These are phyloP conservation scores for Drosophila setosimentum DNA, from an alignment of 2,888 invertebrate species.

Conservation along the genomic window DNA sequence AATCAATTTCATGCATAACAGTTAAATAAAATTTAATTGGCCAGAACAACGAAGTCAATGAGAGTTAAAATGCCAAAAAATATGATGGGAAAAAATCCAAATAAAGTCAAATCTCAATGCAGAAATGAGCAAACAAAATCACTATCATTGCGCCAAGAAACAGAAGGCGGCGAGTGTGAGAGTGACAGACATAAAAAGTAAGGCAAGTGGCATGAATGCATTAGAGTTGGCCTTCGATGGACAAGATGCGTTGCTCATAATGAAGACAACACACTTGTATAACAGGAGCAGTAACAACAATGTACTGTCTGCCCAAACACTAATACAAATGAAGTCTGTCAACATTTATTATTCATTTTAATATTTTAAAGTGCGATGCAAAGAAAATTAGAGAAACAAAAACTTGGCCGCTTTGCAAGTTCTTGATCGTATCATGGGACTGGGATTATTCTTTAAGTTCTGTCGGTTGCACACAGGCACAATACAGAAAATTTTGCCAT, in stretches of 20 bases:
- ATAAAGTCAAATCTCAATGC: slow-evolving; percentile 24
- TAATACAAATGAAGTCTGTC: slow-evolving; percentile 54
- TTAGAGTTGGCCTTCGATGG: slow-evolving; percentile 14
- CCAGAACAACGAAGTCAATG: slow-evolving; percentile 57
- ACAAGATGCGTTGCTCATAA: slow-evolving; percentile 40
- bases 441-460: slow-evolving; percentile 13
- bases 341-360: slow-evolving; percentile 77
- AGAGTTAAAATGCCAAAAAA: slow-evolving; percentile 31
- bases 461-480: background rate
- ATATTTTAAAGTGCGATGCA: slow-evolving; percentile 65
- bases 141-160: slow-evolving; percentile 2
- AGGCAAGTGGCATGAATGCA: slow-evolving; percentile 21
- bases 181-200: background rate
- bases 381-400: slow-evolving; percentile 9
- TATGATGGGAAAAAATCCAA: slow-evolving; percentile 10
- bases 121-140: slow-evolving; percentile 50
- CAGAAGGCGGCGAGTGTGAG: background rate
- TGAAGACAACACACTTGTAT: slow-evolving; percentile 53
- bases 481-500: slow-evolving; percentile 10
- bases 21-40: slow-evolving; percentile 79
- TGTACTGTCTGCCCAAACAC: slow-evolving; percentile 5
- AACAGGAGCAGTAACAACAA: slow-evolving; percentile 16
- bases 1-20: slow-evolving; percentile 72
- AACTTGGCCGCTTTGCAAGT: slow-evolving; percentile 33
- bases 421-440: slow-evolving; percentile 6